phyloP scores from a whole-genome alignment of 2,113 vertebrate genomes.

The Geococcyx californianus region DNA sequence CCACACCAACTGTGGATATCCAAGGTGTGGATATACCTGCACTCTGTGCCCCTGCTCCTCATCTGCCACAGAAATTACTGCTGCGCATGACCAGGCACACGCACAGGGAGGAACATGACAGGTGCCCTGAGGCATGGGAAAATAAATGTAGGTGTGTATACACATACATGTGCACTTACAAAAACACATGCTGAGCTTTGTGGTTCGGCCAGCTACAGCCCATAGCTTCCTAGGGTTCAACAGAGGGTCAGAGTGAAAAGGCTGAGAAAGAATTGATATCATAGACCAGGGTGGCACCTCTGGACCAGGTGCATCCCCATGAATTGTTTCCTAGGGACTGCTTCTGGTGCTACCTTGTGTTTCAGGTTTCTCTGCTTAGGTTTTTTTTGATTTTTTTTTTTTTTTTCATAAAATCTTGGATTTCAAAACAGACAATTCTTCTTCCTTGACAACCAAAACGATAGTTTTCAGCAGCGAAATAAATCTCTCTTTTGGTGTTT shows the following conservation, averaged over 20 bases:
- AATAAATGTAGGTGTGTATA: fast-evolving
- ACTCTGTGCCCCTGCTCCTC: not conserved
- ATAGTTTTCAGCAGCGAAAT: not conserved
- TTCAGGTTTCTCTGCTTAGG: not conserved
- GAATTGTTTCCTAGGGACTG: not conserved
- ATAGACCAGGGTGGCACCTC: not conserved
- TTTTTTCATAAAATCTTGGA: not conserved
- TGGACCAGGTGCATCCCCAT: not conserved
- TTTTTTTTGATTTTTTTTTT: not conserved
- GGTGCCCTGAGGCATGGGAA: not conserved
- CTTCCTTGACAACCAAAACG: not conserved
- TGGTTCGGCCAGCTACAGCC: not conserved
- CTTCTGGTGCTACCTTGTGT: not conserved
- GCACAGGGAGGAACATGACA: not conserved
- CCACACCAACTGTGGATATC: no score
- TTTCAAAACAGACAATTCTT: not conserved
- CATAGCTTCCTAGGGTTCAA: not conserved
- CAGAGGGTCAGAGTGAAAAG: not conserved
- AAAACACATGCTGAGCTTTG: not conserved
- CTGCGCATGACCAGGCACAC: not conserved
- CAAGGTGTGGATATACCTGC: no score
- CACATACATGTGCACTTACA: not conserved
- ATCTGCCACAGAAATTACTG: not conserved
- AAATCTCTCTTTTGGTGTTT: not conserved
- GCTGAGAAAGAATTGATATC: not conserved